These are phyloP conservation scores for Neogale vison DNA, from an alignment of 2,113 vertebrate species.

Conservation along the genomic window DNA sequence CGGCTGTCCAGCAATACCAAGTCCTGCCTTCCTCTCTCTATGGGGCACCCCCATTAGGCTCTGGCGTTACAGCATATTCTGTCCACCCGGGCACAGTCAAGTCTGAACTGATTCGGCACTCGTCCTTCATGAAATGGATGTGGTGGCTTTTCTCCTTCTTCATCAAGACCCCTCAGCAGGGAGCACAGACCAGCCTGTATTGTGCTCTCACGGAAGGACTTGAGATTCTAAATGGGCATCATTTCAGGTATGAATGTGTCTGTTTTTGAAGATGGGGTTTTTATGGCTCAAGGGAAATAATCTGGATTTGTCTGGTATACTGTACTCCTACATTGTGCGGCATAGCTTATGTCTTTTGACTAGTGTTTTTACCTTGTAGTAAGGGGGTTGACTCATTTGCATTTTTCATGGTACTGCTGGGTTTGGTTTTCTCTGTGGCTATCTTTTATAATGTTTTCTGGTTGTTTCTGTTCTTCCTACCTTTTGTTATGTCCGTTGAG, in stretches of 20 bases:
- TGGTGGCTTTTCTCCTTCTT: conserved; percentile 88
- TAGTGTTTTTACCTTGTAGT: neutral
- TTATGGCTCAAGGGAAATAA: conserved; percentile 3
- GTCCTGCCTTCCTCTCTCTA: neutral
- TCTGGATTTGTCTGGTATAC: neutral
- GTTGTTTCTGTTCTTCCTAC: conserved; percentile 1
- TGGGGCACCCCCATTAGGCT: conserved; percentile 80
- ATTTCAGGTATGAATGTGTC: conserved; percentile 92
- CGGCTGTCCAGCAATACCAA: neutral
- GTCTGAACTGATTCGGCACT: conserved; percentile 91
- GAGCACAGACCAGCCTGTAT: conserved; percentile 94
- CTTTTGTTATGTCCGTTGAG: neutral
- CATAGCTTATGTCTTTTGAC: conserved; percentile 6
- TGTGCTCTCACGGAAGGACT: conserved; percentile 94
- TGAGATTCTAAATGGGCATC: conserved; percentile 90
- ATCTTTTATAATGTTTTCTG: neutral
- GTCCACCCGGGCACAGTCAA: conserved; percentile 93
- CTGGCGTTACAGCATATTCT: conserved; percentile 90
- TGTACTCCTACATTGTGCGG: neutral
- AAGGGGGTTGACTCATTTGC: neutral
- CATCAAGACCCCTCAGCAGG: conserved; percentile 91
- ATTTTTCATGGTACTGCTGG: neutral
- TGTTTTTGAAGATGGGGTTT: conserved; percentile 32
- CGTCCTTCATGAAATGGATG: conserved; percentile 83
- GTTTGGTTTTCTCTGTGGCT: conserved; percentile 14